Evolutionary conservation across 2,113 vertebrate species (phyloP), one percentile per base, ranked within the genome.

Genomic region (Zosterops japonicus): DNA sequence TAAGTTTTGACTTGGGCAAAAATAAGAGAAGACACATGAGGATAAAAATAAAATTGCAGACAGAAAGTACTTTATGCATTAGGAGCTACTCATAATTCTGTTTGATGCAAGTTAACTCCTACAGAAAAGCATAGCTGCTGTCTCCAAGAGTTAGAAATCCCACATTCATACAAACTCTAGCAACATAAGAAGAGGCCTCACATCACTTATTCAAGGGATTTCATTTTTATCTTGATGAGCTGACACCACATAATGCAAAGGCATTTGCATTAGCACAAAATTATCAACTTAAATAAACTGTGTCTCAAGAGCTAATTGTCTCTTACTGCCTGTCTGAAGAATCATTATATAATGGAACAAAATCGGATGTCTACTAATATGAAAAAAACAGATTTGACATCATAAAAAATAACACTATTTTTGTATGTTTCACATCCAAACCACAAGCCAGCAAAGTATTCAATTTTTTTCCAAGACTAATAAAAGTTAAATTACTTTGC

Each of bases 381-480:
- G n/a, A 61, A 35, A 41, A 68, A 87, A 64, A 1, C 22, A 42
- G 84, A 50, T 67, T 64, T 60, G 64, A 91, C 61, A 86, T 79
- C 83, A 96, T 88, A 95, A 97, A 94, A 97, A 86, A 70, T 36
- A 83, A 64, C 72, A 87, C 65, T 95, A 15, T 97, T 97, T 97
- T 74, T 72, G 15, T 87, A 83, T 93, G 72, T 94, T 97, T 94
- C 21, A 6, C 87, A 91, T 97, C 94, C 92, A 97, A 97, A 83
- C 97, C 97, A 96, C 96, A 97, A 94, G 94, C 92, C 96, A 97
- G 90, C 78, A 94, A 97, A 97, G 95, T 68, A 93, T 28, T 74
- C 86, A 20, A 97, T 89, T 96, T 97, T 98, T 97, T 95, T 98
- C 96, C 97, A 97, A 96, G 75, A 96, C 95, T 97, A 98, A 98